Evolutionary conservation across 2,888 invertebrate species (phyloP).

Genomic region (Aphidoletes aphidimyza): DNA sequence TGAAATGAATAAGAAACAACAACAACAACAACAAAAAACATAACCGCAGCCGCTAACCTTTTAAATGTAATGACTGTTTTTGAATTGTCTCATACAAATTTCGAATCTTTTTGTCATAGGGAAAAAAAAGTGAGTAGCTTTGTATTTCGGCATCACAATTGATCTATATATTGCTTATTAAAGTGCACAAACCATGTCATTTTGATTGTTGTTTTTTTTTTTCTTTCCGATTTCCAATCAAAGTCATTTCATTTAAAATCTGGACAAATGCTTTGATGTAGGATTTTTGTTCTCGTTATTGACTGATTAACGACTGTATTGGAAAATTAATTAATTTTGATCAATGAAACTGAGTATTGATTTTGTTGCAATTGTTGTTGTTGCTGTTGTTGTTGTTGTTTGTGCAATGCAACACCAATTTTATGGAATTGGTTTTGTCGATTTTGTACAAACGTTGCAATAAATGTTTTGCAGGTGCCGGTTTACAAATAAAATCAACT

Average conservation of each 20-base stretch:
- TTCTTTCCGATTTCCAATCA: neutral
- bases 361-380: neutral
- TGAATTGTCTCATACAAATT: slow-evolving; percentile 51
- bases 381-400: too few relatives aligned
- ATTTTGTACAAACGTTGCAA: too few relatives aligned
- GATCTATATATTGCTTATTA: too few relatives aligned
- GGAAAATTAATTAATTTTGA: neutral
- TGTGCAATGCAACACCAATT: too few relatives aligned
- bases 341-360: slow-evolving; percentile 4
- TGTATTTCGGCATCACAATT: too few relatives aligned
- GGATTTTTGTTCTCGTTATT: neutral
- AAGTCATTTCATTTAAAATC: neutral
- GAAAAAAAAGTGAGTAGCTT: too few relatives aligned
- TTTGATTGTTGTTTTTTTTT: too few relatives aligned
- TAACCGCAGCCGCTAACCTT: neutral
- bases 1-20: neutral
- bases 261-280: neutral
- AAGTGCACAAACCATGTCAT: too few relatives aligned
- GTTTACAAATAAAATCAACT: slow-evolving; percentile 32
- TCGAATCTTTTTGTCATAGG: neutral
- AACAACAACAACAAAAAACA: too few relatives aligned
- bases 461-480: slow-evolving; percentile 14
- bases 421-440: too few relatives aligned
- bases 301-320: neutral
- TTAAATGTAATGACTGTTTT: neutral